phyloP scores from a whole-genome alignment of 2,113 vertebrate species.

The Poecilia latipinna region DNA sequence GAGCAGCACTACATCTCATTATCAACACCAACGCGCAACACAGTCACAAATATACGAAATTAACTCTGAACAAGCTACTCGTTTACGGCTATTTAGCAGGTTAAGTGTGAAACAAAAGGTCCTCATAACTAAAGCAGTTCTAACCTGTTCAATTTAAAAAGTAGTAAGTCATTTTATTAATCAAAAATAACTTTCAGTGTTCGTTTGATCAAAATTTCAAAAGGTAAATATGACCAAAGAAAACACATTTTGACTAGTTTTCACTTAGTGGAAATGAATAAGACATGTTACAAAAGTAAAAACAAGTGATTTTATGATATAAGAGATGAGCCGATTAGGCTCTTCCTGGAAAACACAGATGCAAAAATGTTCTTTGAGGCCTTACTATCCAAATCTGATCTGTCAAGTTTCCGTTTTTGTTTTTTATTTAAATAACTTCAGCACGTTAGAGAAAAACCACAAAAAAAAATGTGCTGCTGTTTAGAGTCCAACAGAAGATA shows the following conservation, averaged over 20 bases:
- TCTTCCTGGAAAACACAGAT: background rate
- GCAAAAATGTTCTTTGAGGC: background rate
- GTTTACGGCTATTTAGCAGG: background rate
- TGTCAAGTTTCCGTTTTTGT: background rate
- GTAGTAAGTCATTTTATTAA: no score
- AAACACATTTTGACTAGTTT: no score
- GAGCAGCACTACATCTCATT: slow-evolving; percentile 61
- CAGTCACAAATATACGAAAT: slow-evolving; percentile 27
- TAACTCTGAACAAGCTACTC: background rate
- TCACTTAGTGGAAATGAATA: no score
- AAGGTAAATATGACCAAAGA: no score
- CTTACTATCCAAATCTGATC: background rate
- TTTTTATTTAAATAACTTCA: background rate
- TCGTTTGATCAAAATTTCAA: no score
- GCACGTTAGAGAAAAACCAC: background rate
- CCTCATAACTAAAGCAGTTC: no score
- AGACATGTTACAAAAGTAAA: no score
- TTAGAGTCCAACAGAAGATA: background rate
- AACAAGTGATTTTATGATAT: no score
- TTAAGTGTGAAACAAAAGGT: no score
- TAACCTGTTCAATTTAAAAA: no score
- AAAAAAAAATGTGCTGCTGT: no score
- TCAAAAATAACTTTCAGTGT: no score
- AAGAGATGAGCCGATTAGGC: background rate
- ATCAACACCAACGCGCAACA: slow-evolving; percentile 40